A percentile compares a stretch with the other conserved stretches of the same genome.
phyloP scores from a whole-genome alignment of 2,113 vertebrate genomes.

The Platichthys stellatus region DNA sequence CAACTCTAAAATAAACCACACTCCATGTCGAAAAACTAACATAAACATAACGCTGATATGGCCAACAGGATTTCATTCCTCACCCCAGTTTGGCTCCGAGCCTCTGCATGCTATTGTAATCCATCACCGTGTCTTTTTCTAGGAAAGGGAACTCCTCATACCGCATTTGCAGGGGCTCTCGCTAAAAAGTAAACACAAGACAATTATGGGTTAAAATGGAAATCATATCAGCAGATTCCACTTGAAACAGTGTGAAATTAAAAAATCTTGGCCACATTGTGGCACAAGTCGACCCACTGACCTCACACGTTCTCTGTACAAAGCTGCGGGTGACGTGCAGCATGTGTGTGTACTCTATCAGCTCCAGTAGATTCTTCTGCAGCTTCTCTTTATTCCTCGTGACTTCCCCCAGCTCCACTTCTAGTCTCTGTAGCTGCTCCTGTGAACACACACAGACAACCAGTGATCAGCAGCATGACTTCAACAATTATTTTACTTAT shows the following conservation, averaged over 20 bases:
- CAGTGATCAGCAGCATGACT: neutral
- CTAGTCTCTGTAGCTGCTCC: constrained; percentile 95
- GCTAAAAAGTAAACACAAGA: constrained; percentile 71
- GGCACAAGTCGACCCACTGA: constrained; percentile 51
- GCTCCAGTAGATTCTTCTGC: constrained; percentile 90
- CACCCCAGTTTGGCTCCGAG: constrained; percentile 96
- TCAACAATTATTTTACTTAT: neutral
- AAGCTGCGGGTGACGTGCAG: constrained; percentile 89
- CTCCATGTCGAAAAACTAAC: neutral
- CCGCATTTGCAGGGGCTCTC: constrained; percentile 81
- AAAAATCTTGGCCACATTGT: neutral
- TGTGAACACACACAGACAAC: constrained; percentile 57
- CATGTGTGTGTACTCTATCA: constrained; percentile 95
- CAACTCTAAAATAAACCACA: neutral
- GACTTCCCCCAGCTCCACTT: constrained; percentile 92
- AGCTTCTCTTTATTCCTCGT: constrained; percentile 96
- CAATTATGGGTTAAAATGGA: neutral
- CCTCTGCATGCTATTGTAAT: constrained; percentile 93
- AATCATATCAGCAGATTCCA: constrained; percentile 4
- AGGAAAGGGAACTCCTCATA: constrained; percentile 93
- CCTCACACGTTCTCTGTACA: constrained; percentile 86
- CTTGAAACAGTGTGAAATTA: neutral
- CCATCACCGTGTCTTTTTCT: constrained; percentile 89
- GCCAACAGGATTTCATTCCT: constrained; percentile 45
- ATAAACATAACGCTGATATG: neutral